Evolutionary conservation across 2,888 invertebrate species (phyloP), one percentile per base, ranked within the genome.

Genomic region (Drosophila peninsularis): DNA sequence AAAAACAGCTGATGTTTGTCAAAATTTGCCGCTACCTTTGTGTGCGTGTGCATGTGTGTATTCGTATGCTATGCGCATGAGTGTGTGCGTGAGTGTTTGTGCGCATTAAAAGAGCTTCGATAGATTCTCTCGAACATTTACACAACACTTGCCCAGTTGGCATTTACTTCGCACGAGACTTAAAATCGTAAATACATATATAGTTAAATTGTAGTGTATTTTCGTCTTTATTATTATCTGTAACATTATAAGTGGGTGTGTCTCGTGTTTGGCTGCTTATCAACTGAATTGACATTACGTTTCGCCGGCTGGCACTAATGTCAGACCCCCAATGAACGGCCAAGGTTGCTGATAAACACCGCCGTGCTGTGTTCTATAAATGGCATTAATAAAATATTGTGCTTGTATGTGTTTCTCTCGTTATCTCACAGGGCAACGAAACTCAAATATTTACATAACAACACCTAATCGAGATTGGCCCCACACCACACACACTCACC

Each of bases 251-350:
- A 42, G 80, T 50, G 85, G 79, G 88, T 79, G 88, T 83, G 83
- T 74, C 78, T 60, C 88, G 86, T 77, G 86, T 88, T 84, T 83
- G 75, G 69, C 68, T 55, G 65, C 75, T 81, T 83, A 83, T 88
- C 83, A 88, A 78, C 63, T 19, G 11, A 71, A 62, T 62, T 68
- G 76, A 80, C 83, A 75, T 69, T 77, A 64, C 70, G 50, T 27
- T 45, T 67, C 24, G 63, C 71, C 68, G 60, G 55, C 45, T 57
- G 45, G 7, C 58, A 45, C 9, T 50, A 50, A 37, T 11, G 53
- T 55, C 67, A 65, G 71, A 60, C 72, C 88, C 74, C 83, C 78
- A 84, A 78, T 65, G 66, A 75, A 60, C 41, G 61, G 58, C 74
- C 86, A 84, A 84, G 84, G 88, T 71, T 83, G 62, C 75, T 78